Evolutionary conservation across 2,888 invertebrate species (phyloP).

Genomic region (Microctonus aethiopoides): DNA sequence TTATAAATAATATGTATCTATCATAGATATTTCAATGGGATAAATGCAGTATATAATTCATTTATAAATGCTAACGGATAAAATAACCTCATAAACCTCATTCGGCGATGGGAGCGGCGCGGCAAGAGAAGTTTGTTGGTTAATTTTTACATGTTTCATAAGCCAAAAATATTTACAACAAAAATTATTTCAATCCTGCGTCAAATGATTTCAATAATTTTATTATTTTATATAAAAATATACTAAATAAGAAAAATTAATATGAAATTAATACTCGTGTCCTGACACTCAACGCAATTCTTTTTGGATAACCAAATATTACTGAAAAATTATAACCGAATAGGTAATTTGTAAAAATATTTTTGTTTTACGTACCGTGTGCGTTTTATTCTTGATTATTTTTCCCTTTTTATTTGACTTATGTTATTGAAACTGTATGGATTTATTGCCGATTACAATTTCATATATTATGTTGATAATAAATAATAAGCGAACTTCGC

Average conservation of each 20-base stretch:
- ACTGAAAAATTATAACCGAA: too few species aligned
- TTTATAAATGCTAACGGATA: not conserved
- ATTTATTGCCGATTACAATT: not conserved
- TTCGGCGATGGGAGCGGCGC: constrained; percentile 29
- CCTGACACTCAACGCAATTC: not conserved
- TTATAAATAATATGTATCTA: too few species aligned
- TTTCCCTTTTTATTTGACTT: not conserved
- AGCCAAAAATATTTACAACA: not conserved
- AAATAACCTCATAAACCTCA: constrained; percentile 22
- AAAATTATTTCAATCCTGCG: not conserved
- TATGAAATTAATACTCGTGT: not conserved
- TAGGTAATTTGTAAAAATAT: not conserved
- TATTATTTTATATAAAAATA: not conserved
- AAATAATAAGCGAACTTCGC: constrained; percentile 59
- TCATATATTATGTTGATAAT: constrained; percentile 28
- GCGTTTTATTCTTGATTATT: not conserved
- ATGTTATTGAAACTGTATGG: not conserved
- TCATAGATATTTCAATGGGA: not conserved
- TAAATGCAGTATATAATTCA: not conserved
- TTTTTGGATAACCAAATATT: not conserved
- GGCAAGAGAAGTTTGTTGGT: constrained; percentile 15
- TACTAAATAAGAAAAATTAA: not conserved
- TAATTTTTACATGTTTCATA: constrained; percentile 4
- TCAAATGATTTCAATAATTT: not conserved
- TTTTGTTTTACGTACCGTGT: constrained; percentile 10